Evolutionary conservation across 2,113 vertebrate genomes (phyloP), one percentile per base, ranked within the genome.

Genomic region (Corydoras sp.): DNA sequence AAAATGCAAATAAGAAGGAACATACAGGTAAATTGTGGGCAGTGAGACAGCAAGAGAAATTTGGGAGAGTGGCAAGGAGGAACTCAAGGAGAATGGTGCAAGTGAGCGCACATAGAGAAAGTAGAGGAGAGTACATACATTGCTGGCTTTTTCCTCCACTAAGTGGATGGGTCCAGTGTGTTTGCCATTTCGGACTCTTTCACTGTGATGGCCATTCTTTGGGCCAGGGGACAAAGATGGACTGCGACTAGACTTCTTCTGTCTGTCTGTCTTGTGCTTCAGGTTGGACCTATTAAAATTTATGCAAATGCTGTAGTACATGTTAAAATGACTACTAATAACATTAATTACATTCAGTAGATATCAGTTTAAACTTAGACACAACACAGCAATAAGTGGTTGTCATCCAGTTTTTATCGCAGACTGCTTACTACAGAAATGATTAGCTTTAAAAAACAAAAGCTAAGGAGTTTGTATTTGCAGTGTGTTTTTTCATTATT

Each of bases 121-220:
- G 74, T 73, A 90, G 88, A 91, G 80, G 84, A 90, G 91, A 88
- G 71, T 93, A 96, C 96, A 86, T 98, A 99, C 96, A 95, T 98
- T 90, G 83, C 89, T 85, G 78, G 85, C 88, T 86, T 92, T 93
- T 75, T 89, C 90, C 69, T 86, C 86, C 14, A 86, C 82, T 76
- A 79, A 49, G 73, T 90, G 84, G 80, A 83, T 82, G 75, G 84
- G 83, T 82, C 90, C 86, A 80, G 85, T 86, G 72, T 91, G 89
- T 84, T 90, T 91, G 86, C 93, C 93, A 24, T 94, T 96, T 85
- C 90, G 92, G 83, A 88, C 76, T 79, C 89, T 89, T 81, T 91
- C 91, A 81, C 87, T 63, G 83, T 85, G 92, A 85, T 95, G 93
- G 71, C 95, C 95, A 70, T 98, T 98, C 90, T 88, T 88, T 55